Evolutionary conservation across 2,113 vertebrate species (phyloP), one percentile per base, ranked within the genome.

Genomic region (Cygnus atratus): DNA sequence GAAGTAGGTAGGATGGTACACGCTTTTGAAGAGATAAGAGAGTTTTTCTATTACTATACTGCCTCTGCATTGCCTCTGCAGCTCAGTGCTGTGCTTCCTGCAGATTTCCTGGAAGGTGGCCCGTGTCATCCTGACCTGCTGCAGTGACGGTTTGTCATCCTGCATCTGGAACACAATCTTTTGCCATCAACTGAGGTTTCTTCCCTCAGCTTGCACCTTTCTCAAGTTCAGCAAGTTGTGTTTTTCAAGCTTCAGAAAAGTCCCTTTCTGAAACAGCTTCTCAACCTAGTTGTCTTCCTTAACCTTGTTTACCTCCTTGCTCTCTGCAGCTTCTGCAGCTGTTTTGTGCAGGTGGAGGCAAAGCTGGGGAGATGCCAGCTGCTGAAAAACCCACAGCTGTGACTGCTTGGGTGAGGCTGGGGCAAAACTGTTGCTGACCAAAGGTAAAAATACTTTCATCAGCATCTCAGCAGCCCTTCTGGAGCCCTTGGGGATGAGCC

Each of bases 21-120:
- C 35, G 44, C 81, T 84, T 92, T 70, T 86, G 50, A 90, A 94
- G 58, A 94, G 71, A 89, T 87, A 79, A 89, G 55, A 63, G 44
- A 50, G 35, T 55, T 88, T 86, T 88, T 80, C 24, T 68, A 21
- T 92, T 93, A 87, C 82, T 85, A 58, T 87, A 29, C 72, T 93
- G 57, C 18, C 61, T 70, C 15, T 84, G 20, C 8, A 1, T 81
- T 78, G 80, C 43, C 24, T 78, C 90, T 84, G 61, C 61, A 92
- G 37, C 7, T 11, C 7, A 3, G 65, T 46, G 46, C 57, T 87
- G 24, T 37, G 46, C 52, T 92, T 87, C 65, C 55, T 88, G 68
- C 80, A 92, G 55, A 41, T 87, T 77, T 96, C 65, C 70, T 88
- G 91, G 94, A 88, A 94, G 59, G 33, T 81, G 33, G 24, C 22